These are phyloP conservation scores for Eidolon helvum DNA, from an alignment of 2,113 vertebrate species.

Conservation along the genomic window DNA sequence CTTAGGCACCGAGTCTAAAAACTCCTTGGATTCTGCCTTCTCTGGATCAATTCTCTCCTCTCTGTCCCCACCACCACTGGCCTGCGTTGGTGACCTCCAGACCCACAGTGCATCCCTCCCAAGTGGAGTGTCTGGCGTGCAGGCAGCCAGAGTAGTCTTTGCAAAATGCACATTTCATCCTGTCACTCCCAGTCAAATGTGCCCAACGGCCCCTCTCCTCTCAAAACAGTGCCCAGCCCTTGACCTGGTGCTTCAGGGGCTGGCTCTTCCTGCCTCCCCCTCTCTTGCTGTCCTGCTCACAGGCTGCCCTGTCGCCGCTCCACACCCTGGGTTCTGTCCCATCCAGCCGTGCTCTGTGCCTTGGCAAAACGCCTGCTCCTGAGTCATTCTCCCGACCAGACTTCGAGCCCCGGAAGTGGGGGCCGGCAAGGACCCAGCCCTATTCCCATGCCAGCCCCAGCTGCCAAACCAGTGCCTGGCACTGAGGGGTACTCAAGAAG, in stretches of 20 bases:
- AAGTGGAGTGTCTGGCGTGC: too few species aligned
- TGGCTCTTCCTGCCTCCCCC: background rate
- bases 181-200: fast-evolving
- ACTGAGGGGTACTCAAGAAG: background rate
- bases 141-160: background rate
- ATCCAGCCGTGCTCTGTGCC: background rate
- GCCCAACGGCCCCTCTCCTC: background rate
- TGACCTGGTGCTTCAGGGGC: background rate
- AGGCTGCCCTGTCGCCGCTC: background rate
- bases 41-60: background rate
- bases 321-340: background rate
- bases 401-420: background rate
- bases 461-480: background rate
- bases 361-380: too few species aligned
- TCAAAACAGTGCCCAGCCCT: background rate
- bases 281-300: background rate
- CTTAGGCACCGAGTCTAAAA: background rate
- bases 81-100: background rate
- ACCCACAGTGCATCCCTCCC: background rate
- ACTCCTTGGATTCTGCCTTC: background rate
- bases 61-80: background rate
- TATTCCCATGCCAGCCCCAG: background rate
- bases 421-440: background rate
- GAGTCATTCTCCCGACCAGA: background rate
- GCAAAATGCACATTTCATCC: background rate